These are phyloP conservation scores for Pterocles gutturalis DNA, from an alignment of 2,113 vertebrate genomes.

Conservation along the genomic window DNA sequence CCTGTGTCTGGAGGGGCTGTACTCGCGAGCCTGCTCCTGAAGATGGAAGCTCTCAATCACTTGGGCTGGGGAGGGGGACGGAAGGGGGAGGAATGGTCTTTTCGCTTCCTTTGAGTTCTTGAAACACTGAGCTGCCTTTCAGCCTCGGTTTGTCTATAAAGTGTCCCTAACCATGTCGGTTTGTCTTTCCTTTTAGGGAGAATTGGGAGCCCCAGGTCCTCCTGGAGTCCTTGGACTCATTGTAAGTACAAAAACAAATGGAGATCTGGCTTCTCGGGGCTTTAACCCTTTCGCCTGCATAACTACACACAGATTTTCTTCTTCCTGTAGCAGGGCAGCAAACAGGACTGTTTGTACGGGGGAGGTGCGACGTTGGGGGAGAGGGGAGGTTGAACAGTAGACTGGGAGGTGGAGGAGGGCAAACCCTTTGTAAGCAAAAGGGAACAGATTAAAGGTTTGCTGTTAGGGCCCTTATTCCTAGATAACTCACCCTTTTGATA, in stretches of 20 bases:
- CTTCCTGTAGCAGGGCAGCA: neutral
- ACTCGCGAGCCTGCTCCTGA: neutral
- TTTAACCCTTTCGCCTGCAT: neutral
- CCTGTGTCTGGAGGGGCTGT: slow-evolving; percentile 57
- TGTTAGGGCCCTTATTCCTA: neutral
- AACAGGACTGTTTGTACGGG: neutral
- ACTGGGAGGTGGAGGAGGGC: neutral
- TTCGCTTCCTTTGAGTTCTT: slow-evolving; percentile 18
- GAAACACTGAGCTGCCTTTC: slow-evolving; percentile 77
- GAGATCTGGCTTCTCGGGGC: neutral
- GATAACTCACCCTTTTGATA: neutral
- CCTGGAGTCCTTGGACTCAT: slow-evolving; percentile 93
- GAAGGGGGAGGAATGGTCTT: neutral
- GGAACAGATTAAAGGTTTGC: neutral
- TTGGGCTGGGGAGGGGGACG: neutral
- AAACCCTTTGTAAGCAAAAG: neutral
- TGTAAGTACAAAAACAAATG: slow-evolving; percentile 85
- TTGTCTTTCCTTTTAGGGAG: slow-evolving; percentile 85
- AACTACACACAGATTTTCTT: neutral
- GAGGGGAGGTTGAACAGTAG: neutral
- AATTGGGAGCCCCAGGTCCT: slow-evolving; percentile 93
- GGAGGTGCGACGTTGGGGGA: neutral
- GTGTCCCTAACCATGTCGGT: slow-evolving; percentile 68
- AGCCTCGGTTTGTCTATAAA: slow-evolving; percentile 71
- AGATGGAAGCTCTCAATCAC: neutral